Evolutionary conservation across 2,797 vertebrate species (phyloP).

Genomic region (Picus viridis): DNA sequence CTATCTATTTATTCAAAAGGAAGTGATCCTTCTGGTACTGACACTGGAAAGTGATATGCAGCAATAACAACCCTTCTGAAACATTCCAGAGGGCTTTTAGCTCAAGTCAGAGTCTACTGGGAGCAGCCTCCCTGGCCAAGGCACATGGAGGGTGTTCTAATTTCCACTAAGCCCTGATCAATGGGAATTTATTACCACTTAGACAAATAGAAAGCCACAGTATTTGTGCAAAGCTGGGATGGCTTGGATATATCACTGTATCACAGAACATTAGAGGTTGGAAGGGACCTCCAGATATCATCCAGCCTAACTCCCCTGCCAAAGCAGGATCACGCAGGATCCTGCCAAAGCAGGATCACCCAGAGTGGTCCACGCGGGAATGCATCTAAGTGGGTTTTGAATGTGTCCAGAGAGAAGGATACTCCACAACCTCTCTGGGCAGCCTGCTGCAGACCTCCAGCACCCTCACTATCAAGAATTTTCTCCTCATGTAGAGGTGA

Average conservation of each 20-base stretch:
- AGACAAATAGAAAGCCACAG: slow-evolving; percentile 65
- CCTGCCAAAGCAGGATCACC: no score
- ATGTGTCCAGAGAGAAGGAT: no score
- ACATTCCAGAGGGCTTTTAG: slow-evolving; percentile 66
- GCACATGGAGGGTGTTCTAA: slow-evolving; percentile 61
- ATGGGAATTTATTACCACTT: slow-evolving; percentile 71
- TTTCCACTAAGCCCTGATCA: slow-evolving; percentile 72
- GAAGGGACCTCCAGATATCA: no score
- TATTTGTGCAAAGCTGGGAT: background rate
- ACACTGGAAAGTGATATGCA: slow-evolving; percentile 16
- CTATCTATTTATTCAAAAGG: background rate
- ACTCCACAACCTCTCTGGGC: no score
- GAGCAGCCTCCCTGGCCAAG: slow-evolving; percentile 26
- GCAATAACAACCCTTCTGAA: slow-evolving; percentile 38
- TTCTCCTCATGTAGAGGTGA: no score
- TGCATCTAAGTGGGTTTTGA: no score
- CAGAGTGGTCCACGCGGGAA: no score
- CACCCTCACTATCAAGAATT: no score
- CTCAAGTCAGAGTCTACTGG: slow-evolving; percentile 27
- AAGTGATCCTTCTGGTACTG: slow-evolving; percentile 42
- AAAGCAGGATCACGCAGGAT: no score
- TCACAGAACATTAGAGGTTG: no score
- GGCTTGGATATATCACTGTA: background rate
- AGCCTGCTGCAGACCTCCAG: no score
- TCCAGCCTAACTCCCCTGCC: no score